Conservation (phyloP, 2,113 vertebrate species). For the Xerus inauris region DNA sequence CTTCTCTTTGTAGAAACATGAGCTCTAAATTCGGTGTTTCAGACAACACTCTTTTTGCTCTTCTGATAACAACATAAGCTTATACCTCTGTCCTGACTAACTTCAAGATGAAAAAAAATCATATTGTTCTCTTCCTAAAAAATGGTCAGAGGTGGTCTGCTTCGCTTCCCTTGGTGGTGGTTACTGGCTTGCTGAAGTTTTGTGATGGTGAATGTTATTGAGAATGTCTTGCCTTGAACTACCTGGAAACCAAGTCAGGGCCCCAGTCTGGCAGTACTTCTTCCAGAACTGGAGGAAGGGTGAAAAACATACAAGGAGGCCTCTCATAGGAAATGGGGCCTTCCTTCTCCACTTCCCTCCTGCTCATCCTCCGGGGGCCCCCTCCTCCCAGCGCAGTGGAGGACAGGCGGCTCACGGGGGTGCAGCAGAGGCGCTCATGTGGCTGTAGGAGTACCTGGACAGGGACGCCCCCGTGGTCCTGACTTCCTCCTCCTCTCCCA, state of each 20-base stretch:
- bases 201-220: neutral
- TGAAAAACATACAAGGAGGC: fast-evolving
- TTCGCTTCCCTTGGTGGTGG: neutral
- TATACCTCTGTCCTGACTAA: neutral
- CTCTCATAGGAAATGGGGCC: fast-evolving
- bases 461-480: conserved; percentile 86
- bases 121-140: neutral
- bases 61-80: neutral
- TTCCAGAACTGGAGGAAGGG: neutral
- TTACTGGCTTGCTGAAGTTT: neutral
- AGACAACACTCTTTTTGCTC: neutral
- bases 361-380: fast-evolving
- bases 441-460: conserved; percentile 89
- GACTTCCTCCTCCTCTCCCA: conserved; percentile 88
- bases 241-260: neutral
- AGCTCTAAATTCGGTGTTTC: neutral
- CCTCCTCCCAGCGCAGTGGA: neutral
- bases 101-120: neutral
- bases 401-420: conserved; percentile 82
- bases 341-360: neutral
- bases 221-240: neutral
- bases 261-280: fast-evolving
- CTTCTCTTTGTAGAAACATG: neutral
- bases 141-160: neutral
- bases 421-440: conserved; percentile 81